These are phyloP conservation scores for Malurus cyaneus DNA, from an alignment of 2,113 vertebrate genomes.

Conservation along the genomic window DNA sequence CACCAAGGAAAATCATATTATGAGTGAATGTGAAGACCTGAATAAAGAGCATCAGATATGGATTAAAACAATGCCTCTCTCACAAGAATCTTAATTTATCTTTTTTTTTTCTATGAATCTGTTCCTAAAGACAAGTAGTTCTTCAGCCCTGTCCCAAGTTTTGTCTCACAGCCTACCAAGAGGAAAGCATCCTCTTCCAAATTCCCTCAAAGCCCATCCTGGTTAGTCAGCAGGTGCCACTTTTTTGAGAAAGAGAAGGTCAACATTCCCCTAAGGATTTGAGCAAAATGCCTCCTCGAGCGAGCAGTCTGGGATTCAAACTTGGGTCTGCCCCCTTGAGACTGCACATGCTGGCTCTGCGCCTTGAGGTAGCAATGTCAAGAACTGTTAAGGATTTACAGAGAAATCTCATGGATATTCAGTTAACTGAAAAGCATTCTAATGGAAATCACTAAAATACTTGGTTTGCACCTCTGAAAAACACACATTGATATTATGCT, in stretches of 20 bases:
- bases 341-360: background rate
- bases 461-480: background rate
- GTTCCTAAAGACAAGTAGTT: background rate
- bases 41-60: background rate
- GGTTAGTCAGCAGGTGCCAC: background rate
- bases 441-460: background rate
- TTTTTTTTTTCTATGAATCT: background rate
- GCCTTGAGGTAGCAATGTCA: slow-evolving; percentile 43
- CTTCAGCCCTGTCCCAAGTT: background rate
- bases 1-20: background rate
- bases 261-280: slow-evolving; percentile 13
- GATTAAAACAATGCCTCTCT: background rate
- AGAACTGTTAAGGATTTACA: slow-evolving; percentile 45
- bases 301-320: background rate
- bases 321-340: background rate
- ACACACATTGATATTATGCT: background rate
- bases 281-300: slow-evolving; percentile 17
- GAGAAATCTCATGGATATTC: background rate
- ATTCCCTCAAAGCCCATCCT: background rate
- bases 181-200: background rate
- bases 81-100: background rate
- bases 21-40: background rate
- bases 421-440: slow-evolving; percentile 6
- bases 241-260: slow-evolving; percentile 40
- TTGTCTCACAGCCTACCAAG: background rate